Evolutionary conservation across 35 echinoderm and acorn worm species (phyloP), one percentile per base, ranked within the genome.

Genomic region (Apostichopus japonicus): DNA sequence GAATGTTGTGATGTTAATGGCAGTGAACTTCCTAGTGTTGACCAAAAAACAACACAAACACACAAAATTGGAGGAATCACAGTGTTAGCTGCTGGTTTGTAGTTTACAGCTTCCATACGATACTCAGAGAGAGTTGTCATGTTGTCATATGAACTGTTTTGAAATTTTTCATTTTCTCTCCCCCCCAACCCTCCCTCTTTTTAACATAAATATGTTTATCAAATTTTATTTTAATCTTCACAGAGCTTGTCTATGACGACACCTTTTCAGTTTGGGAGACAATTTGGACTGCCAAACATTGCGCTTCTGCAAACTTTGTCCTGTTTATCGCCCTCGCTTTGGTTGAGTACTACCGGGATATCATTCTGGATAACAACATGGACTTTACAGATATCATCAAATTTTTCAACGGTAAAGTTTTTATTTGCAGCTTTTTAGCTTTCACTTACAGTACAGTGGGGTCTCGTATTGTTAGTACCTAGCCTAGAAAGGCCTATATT

Each of bases 371-470:
- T 62, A 99, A 99, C 23, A 99, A 99, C 88, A 99, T 99, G 97
- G 97, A 99, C 92, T 99, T 99, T 77, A 99, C 97, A 6, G 97
- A 99, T 24, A 99, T 99, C 87, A 99, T 99, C 92, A 99, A 99
- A 91, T 99, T 99, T 81, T 99, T 99, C 86, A 99, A 99, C 92
- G 97, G 97, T 99, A 73, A 99, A 58, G 33, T 44, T 44, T 44
- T 44, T 44, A n/a, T 44, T 44, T 1, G 33, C 2, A 44, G 33
- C 33, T 44, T 44, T 44, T 44, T 3, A 44, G 33, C 1, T 44
- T 3, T 44, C 33, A 3, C 25, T 44, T 44, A 44, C 33, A 44
- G 33, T 44, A 44, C 33, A 4, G 33, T 0, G 33, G 33, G 33
- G 33, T 44, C 33, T 44, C 33, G 33, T 44, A 4, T 44, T 44